Evolutionary conservation across 2,888 invertebrate genomes (phyloP), one percentile per base, ranked within the genome.

Genomic region (Neoitamus cyanurus): DNA sequence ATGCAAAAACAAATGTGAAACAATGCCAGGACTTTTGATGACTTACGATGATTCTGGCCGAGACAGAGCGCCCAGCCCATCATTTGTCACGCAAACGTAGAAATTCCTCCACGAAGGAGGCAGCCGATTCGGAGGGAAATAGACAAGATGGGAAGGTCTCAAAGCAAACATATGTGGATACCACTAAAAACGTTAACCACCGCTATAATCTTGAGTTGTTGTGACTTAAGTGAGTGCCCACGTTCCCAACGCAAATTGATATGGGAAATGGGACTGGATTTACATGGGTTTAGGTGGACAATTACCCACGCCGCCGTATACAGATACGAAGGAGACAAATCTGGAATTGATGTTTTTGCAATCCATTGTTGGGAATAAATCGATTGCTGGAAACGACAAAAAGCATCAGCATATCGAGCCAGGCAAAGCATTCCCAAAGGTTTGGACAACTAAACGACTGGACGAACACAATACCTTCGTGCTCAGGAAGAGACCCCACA

Each of bases 21-120:
- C 20, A 58, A 20, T 58, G 58, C 25, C 58, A 25, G 1, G 58
- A 58, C 58, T 58, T 70, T 70, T 30, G 70, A 70, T 28, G n/a
- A 46, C 46, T 42, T 25, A 34, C 25, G 75, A 75, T 20, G 42
- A 42, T 75, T 42, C 42, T 75, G 75, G 42, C 25, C 11, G 11
- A 37, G 75, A 75, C 75, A 75, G 37, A 75, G 25, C 2, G 25
- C 28, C 20, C 42, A 20, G 11, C 37, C 42, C 75, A 42, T 75
- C 25, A 75, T 75, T 75, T 75, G 28, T 75, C 75, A 75, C 46
- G 15, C 20, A 25, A 75, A 5, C 58, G 20, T 58, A 58, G 58
- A 58, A 58, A 20, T 58, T 25, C 20, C 25, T 7, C 15, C 48
- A 48, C 37, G 7, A 15, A 48, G 58, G 15, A 58, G 7, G 25